A percentile compares a stretch with the other conserved stretches of the same genome.
These are phyloP conservation scores for Ditylenchus weischeri DNA, from an alignment of 2,888 invertebrate genomes.

Conservation along the genomic window DNA sequence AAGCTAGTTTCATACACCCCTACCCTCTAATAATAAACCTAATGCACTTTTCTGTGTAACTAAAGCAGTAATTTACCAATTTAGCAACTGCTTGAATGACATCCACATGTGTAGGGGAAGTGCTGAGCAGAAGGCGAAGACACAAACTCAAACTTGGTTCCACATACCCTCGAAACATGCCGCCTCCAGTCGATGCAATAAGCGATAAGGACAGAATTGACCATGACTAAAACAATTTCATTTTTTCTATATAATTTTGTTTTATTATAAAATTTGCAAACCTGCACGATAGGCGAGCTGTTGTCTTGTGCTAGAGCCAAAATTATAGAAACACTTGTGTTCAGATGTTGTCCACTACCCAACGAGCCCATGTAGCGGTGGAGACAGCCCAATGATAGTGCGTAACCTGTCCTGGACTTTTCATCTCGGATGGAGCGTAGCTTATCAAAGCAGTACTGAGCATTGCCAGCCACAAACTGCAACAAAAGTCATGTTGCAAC, in stretches of 20 bases:
- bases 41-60: background rate
- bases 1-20: too few relatives aligned
- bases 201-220: conserved; percentile 88
- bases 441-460: conserved; percentile 83
- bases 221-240: conserved; percentile 72
- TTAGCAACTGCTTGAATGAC: conserved; percentile 54
- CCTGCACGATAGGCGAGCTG: conserved; percentile 89
- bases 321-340: conserved; percentile 87
- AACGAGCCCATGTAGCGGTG: conserved; percentile 77
- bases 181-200: conserved; percentile 94
- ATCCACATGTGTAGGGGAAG: conserved; percentile 45
- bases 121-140: conserved; percentile 69
- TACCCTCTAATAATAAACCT: background rate
- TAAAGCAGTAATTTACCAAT: conserved; percentile 33
- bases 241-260: too few relatives aligned
- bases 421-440: conserved; percentile 74
- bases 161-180: conserved; percentile 93
- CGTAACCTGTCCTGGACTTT: conserved; percentile 78
- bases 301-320: conserved; percentile 89
- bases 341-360: conserved; percentile 89
- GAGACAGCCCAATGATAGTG: conserved; percentile 88
- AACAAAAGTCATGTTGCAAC: conserved; percentile 1
- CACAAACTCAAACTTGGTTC: conserved; percentile 86
- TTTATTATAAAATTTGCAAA: conserved; percentile 12
- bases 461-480: conserved; percentile 78